Conservation (phyloP, 2,113 vertebrate species). For the Mastomys natalensis region DNA sequence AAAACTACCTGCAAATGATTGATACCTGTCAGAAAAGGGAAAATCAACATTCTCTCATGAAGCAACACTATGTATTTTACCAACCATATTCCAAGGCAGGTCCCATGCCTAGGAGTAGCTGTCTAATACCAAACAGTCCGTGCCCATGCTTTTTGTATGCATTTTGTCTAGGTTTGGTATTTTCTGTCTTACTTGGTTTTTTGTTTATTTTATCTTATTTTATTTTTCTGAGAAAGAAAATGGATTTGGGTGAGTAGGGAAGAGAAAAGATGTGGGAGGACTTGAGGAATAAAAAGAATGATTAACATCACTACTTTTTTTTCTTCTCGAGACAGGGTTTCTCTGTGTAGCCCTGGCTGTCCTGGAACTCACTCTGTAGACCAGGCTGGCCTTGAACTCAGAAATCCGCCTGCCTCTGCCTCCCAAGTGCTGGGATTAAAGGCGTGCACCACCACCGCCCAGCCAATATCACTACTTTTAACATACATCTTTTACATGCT, state of each 20-base stretch:
- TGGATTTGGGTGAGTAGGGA: not conserved
- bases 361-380: too few species aligned
- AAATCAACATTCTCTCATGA: not conserved
- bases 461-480: slow-evolving; percentile 33
- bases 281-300: not conserved
- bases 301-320: slow-evolving; percentile 22
- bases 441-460: too few species aligned
- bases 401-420: too few species aligned
- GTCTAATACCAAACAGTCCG: not conserved
- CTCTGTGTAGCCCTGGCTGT: too few species aligned
- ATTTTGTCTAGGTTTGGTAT: not conserved
- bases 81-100: not conserved
- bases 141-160: not conserved
- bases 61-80: not conserved
- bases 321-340: too few species aligned
- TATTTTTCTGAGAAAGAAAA: not conserved
- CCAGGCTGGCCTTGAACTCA: too few species aligned
- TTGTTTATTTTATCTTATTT: not conserved
- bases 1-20: not conserved
- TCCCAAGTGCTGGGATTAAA: too few species aligned
- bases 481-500: not conserved
- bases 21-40: not conserved
- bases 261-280: not conserved
- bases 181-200: not conserved
- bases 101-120: not conserved